Evolutionary conservation across 2,797 vertebrate species (phyloP), one percentile per base, ranked within the genome.

Genomic region (Alectoris magna): DNA sequence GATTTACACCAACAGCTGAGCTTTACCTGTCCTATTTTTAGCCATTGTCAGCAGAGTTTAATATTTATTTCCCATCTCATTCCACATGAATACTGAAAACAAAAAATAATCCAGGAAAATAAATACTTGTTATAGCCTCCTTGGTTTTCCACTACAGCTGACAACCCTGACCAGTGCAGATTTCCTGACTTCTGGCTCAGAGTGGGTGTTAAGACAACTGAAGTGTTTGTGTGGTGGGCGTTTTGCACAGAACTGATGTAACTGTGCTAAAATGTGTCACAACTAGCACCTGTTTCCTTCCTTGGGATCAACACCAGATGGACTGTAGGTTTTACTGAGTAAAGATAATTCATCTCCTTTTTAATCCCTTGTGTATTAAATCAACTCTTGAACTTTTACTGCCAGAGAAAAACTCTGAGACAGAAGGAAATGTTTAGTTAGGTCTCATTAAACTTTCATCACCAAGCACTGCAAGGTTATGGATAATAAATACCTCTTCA

Each of bases 221-320:
- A 39, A 24, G 4, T 27, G 10, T n/a, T 44, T 67, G 19, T 44
- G 48, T 6, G 10, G 49, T 55, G 53, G n/a, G 23, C 66, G 36
- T 63, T 84, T 41, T 72, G 15, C 69, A 81, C 53, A 75, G 39
- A 88, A 78, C 55, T 46, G 69, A 43, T 84, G 43, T 68, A 79
- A 60, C 62, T 81, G 39, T 49, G 41, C 22, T 87, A 66, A 90
- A 88, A 96, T 58, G 31, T 51, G 60, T 91, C 89, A 94, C 66
- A 49, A 41, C 1, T 24, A 64, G 34, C 74, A 95, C n/a, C 46
- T 67, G 24, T 66, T 93, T 97, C 83, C 77, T 91, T 77, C 64
- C 70, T 38, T 72, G 78, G 46, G 43, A 95, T 80, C 69, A 92
- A 84, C 39, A 84, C 63, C 84, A 96, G 78, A 87, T 53, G 59